Percentiles rank a stretch among this genome's conserved stretches.
Conservation (phyloP, 2,888 invertebrate genomes). For the Eupithecia subumbrata region DNA sequence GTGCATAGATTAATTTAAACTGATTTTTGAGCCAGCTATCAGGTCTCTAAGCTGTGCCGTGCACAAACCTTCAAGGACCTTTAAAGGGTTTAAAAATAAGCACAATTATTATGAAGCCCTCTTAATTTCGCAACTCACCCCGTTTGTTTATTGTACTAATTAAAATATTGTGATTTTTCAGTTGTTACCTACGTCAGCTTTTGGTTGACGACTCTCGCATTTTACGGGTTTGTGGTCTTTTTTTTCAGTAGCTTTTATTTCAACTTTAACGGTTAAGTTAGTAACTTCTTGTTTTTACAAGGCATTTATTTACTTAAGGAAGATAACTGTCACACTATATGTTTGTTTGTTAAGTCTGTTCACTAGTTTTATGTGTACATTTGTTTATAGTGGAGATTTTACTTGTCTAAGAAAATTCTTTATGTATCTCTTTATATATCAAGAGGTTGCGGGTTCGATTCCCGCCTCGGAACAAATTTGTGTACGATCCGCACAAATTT, state of each 20-base stretch:
- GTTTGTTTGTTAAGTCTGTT: too few species aligned
- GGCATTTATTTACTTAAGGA: too few species aligned
- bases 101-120: slow-evolving; percentile 39
- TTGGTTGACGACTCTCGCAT: neutral
- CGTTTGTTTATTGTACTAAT: slow-evolving; percentile 24
- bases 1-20: too few species aligned
- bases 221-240: neutral
- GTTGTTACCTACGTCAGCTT: slow-evolving; percentile 5
- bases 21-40: slow-evolving; percentile 1
- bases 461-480: too few species aligned
- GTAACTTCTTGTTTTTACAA: too few species aligned
- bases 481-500: too few species aligned
- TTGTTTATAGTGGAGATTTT: too few species aligned
- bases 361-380: too few species aligned
- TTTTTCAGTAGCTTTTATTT: neutral
- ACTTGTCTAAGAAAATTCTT: too few species aligned
- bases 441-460: too few species aligned
- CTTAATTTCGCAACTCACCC: slow-evolving; percentile 33
- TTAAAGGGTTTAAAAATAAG: slow-evolving; percentile 42
- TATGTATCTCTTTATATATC: too few species aligned
- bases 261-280: neutral
- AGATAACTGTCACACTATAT: too few species aligned
- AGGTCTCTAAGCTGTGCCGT: slow-evolving; percentile 7
- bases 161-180: slow-evolving; percentile 30
- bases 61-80: slow-evolving; percentile 24